Percentiles rank a stretch among this genome's conserved stretches.
phyloP scores from a whole-genome alignment of 2,113 vertebrate species.

The Muntiacus reevesi region DNA sequence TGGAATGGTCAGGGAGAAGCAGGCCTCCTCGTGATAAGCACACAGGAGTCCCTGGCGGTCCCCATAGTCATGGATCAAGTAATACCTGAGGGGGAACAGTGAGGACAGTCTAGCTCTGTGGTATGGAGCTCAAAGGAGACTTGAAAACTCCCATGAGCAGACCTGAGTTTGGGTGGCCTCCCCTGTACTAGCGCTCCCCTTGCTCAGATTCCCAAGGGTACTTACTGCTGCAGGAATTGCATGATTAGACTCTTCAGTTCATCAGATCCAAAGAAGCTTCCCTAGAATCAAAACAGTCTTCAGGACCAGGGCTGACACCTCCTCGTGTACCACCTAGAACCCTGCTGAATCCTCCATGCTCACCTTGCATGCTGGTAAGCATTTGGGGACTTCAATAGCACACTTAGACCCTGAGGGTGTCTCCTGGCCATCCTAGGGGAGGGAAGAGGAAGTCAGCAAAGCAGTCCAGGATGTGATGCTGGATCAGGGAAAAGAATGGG shows the following conservation, averaged over 20 bases:
- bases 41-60: constrained; percentile 85
- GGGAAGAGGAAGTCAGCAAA: neutral
- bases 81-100: constrained; percentile 81
- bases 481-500: neutral
- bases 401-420: constrained; percentile 83
- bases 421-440: constrained; percentile 84
- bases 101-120: too few species aligned
- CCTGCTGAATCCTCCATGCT: neutral
- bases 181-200: neutral
- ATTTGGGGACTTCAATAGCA: constrained; percentile 81
- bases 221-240: constrained; percentile 85
- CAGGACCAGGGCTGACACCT: neutral
- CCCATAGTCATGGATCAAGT: constrained; percentile 85
- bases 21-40: constrained; percentile 88
- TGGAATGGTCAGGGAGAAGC: constrained; percentile 85
- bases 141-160: constrained; percentile 77
- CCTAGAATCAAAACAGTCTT: constrained; percentile 71
- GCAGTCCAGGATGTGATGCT: neutral
- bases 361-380: constrained; percentile 86
- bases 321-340: neutral
- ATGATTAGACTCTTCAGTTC: constrained; percentile 83
- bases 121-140: neutral
- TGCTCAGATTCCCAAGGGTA: neutral
- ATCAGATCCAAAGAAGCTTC: constrained; percentile 84
- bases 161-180: neutral